Evolutionary conservation across 1,140 invertebrate genomes (phyloP).

Genomic region (Conus betulinus): DNA sequence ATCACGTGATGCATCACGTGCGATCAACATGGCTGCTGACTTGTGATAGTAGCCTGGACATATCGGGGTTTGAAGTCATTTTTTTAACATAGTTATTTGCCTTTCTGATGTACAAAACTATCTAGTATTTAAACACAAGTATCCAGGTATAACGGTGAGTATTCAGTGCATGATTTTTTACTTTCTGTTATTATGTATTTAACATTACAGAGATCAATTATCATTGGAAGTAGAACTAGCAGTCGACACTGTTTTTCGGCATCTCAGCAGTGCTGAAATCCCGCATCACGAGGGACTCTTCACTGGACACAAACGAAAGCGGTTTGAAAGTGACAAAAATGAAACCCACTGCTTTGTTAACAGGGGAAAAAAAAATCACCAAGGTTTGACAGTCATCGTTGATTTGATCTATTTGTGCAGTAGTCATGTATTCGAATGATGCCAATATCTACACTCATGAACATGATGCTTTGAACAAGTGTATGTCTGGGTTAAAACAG

Average conservation of each 20-base stretch:
- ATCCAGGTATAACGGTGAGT: conserved; percentile 1
- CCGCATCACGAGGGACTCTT: too few relatives aligned
- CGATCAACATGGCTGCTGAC: conserved; percentile 28
- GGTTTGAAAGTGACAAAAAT: too few relatives aligned
- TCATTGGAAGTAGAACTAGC: neutral
- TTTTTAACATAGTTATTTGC: neutral
- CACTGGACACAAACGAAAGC: too few relatives aligned
- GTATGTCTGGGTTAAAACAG: too few relatives aligned
- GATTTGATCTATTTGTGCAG: too few relatives aligned
- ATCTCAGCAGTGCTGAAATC: neutral
- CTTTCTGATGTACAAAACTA: too few relatives aligned
- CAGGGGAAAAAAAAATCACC: too few relatives aligned
- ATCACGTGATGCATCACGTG: conserved; percentile 37
- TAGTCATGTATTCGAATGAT: neutral
- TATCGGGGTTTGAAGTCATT: neutral
- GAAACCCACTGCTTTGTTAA: too few relatives aligned
- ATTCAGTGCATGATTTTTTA: neutral
- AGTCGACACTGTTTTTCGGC: neutral
- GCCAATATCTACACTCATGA: neutral
- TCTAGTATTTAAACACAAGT: neutral
- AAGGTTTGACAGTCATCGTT: too few relatives aligned
- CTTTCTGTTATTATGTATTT: too few relatives aligned
- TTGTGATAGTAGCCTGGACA: neutral
- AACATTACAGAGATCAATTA: too few relatives aligned
- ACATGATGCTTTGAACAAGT: neutral